A percentile compares a stretch with the other conserved stretches of the same genome.
These are phyloP conservation scores for Pithys albifrons DNA, from an alignment of 2,113 vertebrate species.

Conservation along the genomic window DNA sequence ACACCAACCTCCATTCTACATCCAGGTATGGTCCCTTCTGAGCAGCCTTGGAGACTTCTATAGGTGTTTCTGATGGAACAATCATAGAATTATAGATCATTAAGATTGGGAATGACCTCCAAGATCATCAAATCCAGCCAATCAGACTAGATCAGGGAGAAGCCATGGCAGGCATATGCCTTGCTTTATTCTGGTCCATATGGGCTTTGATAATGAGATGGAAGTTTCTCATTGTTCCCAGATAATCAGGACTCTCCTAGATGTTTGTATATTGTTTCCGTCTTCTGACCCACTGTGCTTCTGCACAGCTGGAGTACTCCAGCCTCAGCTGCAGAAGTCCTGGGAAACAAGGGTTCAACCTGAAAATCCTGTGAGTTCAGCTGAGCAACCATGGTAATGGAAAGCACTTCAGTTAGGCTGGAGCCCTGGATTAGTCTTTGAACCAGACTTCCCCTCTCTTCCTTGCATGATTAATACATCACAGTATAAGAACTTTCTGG, in stretches of 20 bases:
- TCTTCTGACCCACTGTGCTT: neutral
- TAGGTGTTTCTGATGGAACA: neutral
- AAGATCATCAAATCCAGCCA: neutral
- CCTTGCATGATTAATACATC: neutral
- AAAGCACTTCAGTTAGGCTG: neutral
- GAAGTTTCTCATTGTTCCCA: neutral
- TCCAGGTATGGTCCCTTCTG: neutral
- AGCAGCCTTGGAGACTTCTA: neutral
- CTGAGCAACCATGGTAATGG: neutral
- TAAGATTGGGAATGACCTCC: neutral
- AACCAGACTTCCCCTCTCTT: neutral
- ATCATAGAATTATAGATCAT: neutral
- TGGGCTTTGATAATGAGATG: neutral
- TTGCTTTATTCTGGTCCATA: neutral
- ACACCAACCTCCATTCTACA: neutral
- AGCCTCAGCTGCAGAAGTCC: neutral
- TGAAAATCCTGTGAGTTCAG: neutral
- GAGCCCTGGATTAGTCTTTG: neutral
- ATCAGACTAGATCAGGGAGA: neutral
- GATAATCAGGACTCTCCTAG: neutral
- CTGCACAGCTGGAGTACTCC: neutral
- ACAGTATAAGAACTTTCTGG: neutral
- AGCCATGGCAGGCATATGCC: neutral
- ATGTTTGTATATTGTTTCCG: neutral
- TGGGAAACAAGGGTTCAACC: no score